A percentile compares a stretch with the other conserved stretches of the same genome.
These are phyloP conservation scores for Daphoenositta chrysoptera DNA, from an alignment of 2,113 vertebrate species.

Conservation along the genomic window DNA sequence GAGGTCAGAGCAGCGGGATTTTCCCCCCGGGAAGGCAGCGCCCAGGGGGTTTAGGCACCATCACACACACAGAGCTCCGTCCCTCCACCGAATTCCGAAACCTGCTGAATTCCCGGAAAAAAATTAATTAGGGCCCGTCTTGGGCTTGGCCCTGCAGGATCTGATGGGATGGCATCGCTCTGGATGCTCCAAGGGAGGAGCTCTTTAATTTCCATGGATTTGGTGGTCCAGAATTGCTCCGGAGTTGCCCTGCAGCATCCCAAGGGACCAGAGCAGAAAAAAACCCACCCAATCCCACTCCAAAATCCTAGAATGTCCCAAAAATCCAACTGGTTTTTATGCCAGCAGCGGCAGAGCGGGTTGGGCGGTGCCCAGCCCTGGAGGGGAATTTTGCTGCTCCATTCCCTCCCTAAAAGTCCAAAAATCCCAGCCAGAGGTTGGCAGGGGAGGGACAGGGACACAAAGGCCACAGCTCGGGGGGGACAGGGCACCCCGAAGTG, in stretches of 20 bases:
- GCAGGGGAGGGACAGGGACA: not conserved
- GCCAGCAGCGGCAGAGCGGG: not conserved
- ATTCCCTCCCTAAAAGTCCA: not conserved
- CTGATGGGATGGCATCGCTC: not conserved
- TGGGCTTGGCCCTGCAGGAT: not conserved
- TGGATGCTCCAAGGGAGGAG: not conserved
- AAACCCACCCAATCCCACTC: not conserved
- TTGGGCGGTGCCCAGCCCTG: not conserved
- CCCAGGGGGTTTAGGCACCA: not conserved
- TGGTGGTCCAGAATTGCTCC: not conserved
- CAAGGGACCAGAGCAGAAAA: not conserved
- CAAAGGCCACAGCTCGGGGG: not conserved
- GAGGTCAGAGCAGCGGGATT: not conserved
- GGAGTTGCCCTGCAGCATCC: not conserved
- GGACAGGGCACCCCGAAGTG: not conserved
- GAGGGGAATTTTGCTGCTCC: not conserved
- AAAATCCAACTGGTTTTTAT: not conserved
- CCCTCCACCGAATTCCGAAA: not conserved
- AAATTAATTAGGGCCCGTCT: not conserved
- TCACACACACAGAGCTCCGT: accelerated
- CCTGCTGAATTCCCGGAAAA: not conserved
- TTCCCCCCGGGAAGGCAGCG: not conserved
- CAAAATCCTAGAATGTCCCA: not conserved
- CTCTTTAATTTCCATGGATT: not conserved
- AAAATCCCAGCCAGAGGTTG: not conserved